Percentiles rank a stretch among this genome's conserved stretches.
These are phyloP conservation scores for Heteromurus nitidus DNA, from an alignment of 2,888 invertebrate genomes.

Conservation along the genomic window DNA sequence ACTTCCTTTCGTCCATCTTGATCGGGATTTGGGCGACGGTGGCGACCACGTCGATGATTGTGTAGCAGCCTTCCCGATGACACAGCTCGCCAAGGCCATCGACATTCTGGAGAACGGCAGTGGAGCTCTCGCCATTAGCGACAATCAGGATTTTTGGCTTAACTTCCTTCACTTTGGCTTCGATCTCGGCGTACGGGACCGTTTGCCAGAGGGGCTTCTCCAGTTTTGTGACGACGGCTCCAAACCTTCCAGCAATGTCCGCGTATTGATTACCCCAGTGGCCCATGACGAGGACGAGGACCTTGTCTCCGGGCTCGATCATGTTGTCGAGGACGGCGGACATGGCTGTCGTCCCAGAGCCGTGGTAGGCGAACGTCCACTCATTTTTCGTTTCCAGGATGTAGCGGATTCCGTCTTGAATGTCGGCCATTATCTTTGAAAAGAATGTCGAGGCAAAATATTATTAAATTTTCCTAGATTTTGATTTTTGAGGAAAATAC, in stretches of 20 bases:
- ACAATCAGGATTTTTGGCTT: slow-evolving; percentile 85
- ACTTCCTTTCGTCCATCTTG: slow-evolving; percentile 82
- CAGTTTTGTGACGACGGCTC: background rate
- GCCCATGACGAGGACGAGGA: slow-evolving; percentile 85
- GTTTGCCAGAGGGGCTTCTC: background rate
- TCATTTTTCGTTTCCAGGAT: slow-evolving; percentile 85
- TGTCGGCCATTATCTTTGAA: slow-evolving; percentile 77
- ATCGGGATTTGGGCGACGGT: slow-evolving; percentile 84
- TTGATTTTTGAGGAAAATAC: background rate
- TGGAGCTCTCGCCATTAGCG: slow-evolving; percentile 91
- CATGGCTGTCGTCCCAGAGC: slow-evolving; percentile 86
- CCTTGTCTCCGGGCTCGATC: slow-evolving; percentile 83
- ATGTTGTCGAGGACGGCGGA: slow-evolving; percentile 88
- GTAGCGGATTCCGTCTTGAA: slow-evolving; percentile 83
- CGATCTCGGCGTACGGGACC: slow-evolving; percentile 72
- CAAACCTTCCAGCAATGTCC: background rate
- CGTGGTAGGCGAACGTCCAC: slow-evolving; percentile 87
- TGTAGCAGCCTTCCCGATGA: slow-evolving; percentile 79
- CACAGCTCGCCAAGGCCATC: slow-evolving; percentile 86
- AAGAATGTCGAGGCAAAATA: background rate
- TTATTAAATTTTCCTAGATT: background rate
- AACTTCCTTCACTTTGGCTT: slow-evolving; percentile 80
- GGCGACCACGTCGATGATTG: slow-evolving; percentile 84
- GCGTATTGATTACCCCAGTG: slow-evolving; percentile 81
- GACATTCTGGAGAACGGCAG: slow-evolving; percentile 88